Base-by-base conservation (phyloP, 2,113 vertebrate genomes). In the Phainopepla nitens region DNA sequence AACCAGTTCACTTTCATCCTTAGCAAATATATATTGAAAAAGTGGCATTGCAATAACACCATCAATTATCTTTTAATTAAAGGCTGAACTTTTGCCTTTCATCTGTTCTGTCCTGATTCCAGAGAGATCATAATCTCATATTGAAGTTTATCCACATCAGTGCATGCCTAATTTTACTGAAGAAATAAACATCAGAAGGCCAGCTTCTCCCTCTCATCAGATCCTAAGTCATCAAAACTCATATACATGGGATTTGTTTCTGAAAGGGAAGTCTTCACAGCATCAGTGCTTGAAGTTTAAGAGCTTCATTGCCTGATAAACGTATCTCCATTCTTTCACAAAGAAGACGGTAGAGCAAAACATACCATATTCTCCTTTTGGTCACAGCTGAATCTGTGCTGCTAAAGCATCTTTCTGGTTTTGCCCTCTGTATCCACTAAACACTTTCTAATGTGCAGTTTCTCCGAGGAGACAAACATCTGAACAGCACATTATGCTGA, bases 41-140 rank as follows among this genome's bases (percentile, higher is more conserved):
- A 92, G 86, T 81, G 35, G 41, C 60, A 94, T 21, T 78, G 53
- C 47, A 96, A 44, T 90, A 94, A 84, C 79, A 95, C 82, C 68
- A 78, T 86, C 64, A 92, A 96, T 90, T 96, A 94, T 80, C 66
- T 93, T 95, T 92, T 96, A 96, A 97, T 96, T 96, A 96, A 90
- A 97, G 95, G 77, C 69, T 94, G 87, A 94, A 92, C 60, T 91
- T 90, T 36, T 49, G 47, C 36, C 94, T 96, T 96, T 95, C 93
- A 94, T 95, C 82, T 95, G 39, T 78, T 90, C 82, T 89, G 64
- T 56, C 73, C 56, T 92, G 69, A 94, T 84, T 92, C 72, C 69
- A 94, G 47, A 89, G 56, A 92, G 82, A 68, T 90, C 90, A 82
- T 83, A 92, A 94, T 81, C 76, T 92, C 17, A 64, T 66, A 61